Evolutionary conservation across 2,888 invertebrate genomes (phyloP).

Genomic region (Metellina segmentata): DNA sequence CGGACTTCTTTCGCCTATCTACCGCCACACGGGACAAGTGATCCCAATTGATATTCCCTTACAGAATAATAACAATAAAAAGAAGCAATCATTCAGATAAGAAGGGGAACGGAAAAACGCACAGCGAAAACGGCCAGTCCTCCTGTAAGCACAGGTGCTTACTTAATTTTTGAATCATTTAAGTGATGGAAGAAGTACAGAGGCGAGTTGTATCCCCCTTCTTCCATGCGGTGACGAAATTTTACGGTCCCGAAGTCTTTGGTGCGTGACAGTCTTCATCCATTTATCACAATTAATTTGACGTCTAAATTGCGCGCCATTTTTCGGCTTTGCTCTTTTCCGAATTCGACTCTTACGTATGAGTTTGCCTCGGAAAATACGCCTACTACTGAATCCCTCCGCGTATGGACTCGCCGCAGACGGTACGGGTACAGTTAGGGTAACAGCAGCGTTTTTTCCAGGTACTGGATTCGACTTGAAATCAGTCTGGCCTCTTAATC

Average conservation of each 20-base stretch:
- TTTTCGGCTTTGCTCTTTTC: constrained; percentile 69
- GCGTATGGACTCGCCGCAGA: background rate
- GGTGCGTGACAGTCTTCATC: constrained; percentile 68
- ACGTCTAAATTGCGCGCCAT: constrained; percentile 75
- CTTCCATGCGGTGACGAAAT: constrained; percentile 72
- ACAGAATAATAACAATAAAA: too few species aligned
- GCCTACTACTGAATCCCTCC: constrained; percentile 50
- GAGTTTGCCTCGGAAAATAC: constrained; percentile 45
- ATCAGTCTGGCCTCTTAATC: constrained; percentile 50
- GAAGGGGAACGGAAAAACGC: background rate
- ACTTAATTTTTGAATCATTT: constrained; percentile 73
- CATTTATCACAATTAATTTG: constrained; percentile 76
- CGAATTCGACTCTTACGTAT: constrained; percentile 41
- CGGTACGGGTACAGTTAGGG: constrained; percentile 68
- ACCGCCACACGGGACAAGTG: too few species aligned
- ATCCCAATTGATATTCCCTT: too few species aligned
- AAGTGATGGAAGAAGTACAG: constrained; percentile 2
- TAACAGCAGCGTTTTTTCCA: constrained; percentile 46
- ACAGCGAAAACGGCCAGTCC: background rate
- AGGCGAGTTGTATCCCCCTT: constrained; percentile 18
- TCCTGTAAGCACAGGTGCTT: constrained; percentile 37
- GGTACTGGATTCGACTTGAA: constrained; percentile 50
- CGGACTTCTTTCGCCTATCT: too few species aligned
- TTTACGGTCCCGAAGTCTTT: constrained; percentile 67
- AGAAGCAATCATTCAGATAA: too few species aligned